Evolutionary conservation across 2,797 vertebrate genomes (phyloP), one percentile per base, ranked within the genome.

Genomic region (Pseudochirops corinnae): DNA sequence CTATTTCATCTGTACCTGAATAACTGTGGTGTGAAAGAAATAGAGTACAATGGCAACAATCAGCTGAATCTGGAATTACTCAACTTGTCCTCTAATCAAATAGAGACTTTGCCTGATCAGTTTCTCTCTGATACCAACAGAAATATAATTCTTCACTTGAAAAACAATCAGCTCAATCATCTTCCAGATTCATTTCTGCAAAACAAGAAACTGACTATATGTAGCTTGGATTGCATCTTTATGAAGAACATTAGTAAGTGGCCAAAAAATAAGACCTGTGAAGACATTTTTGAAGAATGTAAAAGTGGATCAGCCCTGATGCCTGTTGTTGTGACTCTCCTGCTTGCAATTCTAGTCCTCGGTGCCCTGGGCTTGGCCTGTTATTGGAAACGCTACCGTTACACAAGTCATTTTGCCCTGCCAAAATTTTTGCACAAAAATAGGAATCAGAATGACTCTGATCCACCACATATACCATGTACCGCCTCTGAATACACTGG

Each of bases 311-410:
- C 55, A 7, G n/a, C 50, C 18, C 39, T 4, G 26, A 93, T 46
- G 29, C 0, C 95, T n/a, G 87, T 55, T 50, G 3, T 95, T 0
- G 93, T 93, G 28, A 28, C 97, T 92, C 90, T n/a, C 0, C 52
- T 98, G 33, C 56, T 98, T 52, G 46, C 95, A 5, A 55, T 97
- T 5, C 29, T 97, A 93, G 3, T 96, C 12, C n/a, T 95, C 31
- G 94, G 96, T 92, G 97, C 87, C 21, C 58, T 97, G 12, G 97
- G 95, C 0, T 97, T 97, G n/a, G 21, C 92, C 67, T 97, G 96
- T 96, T 91, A 26, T 46, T 97, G 97, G 94, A 97, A 92, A 50
- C 55, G 3, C 24, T 26, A 39, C 16, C 21, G 0, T 0, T 24
- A 57, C 28, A 26, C 31, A 33, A 4, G 67, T 28, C 46, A 18